phyloP scores from a whole-genome alignment of 30 jellyfish, hydroid and myxozoan species.

The Aurelia coerulea region DNA sequence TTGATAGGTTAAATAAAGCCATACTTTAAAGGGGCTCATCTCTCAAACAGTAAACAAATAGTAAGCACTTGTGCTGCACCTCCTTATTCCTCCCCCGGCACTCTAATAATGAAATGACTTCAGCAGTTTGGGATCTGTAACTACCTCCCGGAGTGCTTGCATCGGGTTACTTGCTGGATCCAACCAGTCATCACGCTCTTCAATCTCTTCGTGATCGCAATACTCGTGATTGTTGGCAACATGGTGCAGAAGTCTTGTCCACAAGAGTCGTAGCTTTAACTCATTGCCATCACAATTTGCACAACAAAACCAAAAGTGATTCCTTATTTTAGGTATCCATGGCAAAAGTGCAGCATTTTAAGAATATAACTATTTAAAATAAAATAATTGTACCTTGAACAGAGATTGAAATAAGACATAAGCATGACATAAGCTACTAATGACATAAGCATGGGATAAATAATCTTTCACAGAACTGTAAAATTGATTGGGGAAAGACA shows the following conservation, averaged over 20 bases:
- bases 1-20: too few relatives aligned
- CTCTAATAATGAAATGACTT: not conserved
- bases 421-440: too few relatives aligned
- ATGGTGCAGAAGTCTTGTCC: constrained; percentile 41
- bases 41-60: too few relatives aligned
- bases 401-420: too few relatives aligned
- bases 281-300: constrained; percentile 4
- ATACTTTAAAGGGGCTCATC: too few relatives aligned
- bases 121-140: not conserved
- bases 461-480: too few relatives aligned
- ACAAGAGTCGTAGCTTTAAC: not conserved
- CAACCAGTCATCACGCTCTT: constrained; percentile 32
- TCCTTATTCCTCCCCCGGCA: too few relatives aligned
- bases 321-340: not conserved
- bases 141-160: constrained; percentile 1
- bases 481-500: too few relatives aligned
- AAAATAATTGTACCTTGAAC: too few relatives aligned
- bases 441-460: too few relatives aligned
- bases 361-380: too few relatives aligned
- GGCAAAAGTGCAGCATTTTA: not conserved
- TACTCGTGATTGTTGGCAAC: constrained; percentile 5
- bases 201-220: constrained; percentile 29
- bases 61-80: too few relatives aligned
- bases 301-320: not conserved
- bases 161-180: constrained; percentile 19